Conservation (phyloP, 2,888 invertebrate species). For the Pyrrhosoma nymphula region DNA sequence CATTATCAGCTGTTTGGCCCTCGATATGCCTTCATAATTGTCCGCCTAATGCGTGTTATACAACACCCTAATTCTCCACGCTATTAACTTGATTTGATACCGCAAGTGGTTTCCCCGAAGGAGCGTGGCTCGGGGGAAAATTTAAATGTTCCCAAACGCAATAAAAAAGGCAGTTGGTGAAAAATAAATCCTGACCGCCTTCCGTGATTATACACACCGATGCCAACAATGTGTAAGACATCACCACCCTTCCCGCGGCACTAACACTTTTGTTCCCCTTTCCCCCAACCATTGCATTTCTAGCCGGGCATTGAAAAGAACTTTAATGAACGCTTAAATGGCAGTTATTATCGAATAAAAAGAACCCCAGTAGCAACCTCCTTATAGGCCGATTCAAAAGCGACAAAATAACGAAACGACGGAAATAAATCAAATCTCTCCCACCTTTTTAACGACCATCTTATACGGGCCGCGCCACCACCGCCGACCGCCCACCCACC, state of each 20-base stretch:
- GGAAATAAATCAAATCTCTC: conserved; percentile 67
- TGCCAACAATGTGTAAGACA: conserved; percentile 64
- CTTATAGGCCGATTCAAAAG: conserved; percentile 65
- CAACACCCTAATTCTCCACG: background rate
- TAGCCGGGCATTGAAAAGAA: conserved; percentile 59
- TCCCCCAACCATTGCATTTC: conserved; percentile 33
- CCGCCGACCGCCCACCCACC: background rate
- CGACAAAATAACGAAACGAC: conserved; percentile 67
- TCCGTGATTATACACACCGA: conserved; percentile 33
- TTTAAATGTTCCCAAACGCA: conserved; percentile 34
- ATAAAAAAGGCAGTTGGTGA: conserved; percentile 56
- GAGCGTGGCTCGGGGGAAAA: conserved; percentile 3
- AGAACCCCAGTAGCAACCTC: conserved; percentile 58
- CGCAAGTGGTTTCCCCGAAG: background rate
- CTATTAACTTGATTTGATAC: background rate
- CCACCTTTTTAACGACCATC: conserved; percentile 66
- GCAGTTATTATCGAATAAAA: conserved; percentile 67
- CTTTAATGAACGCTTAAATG: conserved; percentile 67
- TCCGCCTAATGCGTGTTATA: background rate
- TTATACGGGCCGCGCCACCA: conserved; percentile 42
- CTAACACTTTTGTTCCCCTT: background rate
- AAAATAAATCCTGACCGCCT: conserved; percentile 16
- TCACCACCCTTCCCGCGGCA: conserved; percentile 4
- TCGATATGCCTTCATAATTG: background rate
- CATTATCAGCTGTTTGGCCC: conserved; percentile 2